Base-by-base conservation (phyloP, 2,888 invertebrate species). In the Pachycephus smyrnensis region DNA sequence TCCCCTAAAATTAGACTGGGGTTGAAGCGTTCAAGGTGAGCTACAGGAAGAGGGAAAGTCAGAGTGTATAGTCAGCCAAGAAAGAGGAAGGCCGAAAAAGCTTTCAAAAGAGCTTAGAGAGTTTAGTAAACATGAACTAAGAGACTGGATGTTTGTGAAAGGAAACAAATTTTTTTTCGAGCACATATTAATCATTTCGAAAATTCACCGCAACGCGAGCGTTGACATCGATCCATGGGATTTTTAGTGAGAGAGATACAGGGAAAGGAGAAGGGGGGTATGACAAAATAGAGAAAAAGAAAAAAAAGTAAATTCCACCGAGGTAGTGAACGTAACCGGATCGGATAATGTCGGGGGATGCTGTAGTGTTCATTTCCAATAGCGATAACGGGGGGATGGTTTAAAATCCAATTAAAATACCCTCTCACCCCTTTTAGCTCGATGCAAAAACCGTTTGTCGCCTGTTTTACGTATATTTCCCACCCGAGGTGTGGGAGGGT, bases 1-100 rank as follows among this genome's bases (percentile, higher is more conserved):
- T 76, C 76, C 71, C 73, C 69, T 40, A 76, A 76, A 76, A 76
- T 76, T 76, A 76, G 76, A 76, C n/a, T 30, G 31, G 76, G 37
- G 36, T 33, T 23, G 76, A 40, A 69, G 69, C 36, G 76, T 35
- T 73, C 71, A 76, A 76, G 76, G 76, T 73, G 76, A 76, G 69
- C 12, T 12, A 32, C 12, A 11, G 9, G 71, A 4, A 1, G 15
- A 9, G 15, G 37, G 12, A 37, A 4, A 12, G 73, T 12, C 32
- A 12, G 3, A 4, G 11, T 31, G 12, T 31, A 31, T n/a, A 31
- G 6, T 9, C 4, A 31, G 6, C 11, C 4, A 31, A 11, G 71
- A 12, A 23, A 71, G 31, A 31, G n/a, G 31, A 55, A 55, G 40
- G 12, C 40, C 40, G 40, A 15, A 23, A 6, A 55, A 55, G 55